Percentiles rank a stretch among this genome's conserved stretches.
Evolutionary conservation across 2,888 invertebrate genomes (phyloP).

Genomic region (Hipparchia sbordonii): DNA sequence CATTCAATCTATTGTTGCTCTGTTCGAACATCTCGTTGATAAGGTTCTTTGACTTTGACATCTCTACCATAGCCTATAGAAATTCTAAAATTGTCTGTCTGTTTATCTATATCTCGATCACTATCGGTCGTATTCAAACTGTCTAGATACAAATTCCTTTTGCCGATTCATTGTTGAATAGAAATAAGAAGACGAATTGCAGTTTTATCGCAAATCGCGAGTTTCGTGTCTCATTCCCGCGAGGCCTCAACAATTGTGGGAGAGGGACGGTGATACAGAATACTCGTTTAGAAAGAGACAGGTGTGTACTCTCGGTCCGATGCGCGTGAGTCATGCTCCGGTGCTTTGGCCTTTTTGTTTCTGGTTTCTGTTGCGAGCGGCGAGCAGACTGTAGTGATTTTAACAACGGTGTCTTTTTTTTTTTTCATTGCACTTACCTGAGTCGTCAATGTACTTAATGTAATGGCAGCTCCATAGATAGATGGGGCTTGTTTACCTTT

Average conservation of each 20-base stretch:
- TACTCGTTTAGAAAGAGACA: constrained; percentile 64
- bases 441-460: not conserved
- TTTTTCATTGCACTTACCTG: constrained; percentile 8
- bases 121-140: not conserved
- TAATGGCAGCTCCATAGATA: not conserved
- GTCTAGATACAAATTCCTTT: not conserved
- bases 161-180: not conserved
- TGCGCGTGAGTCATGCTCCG: constrained; percentile 71
- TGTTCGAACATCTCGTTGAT: too few relatives aligned
- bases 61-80: not conserved
- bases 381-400: constrained; percentile 27
- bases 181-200: constrained; percentile 28
- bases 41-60: too few relatives aligned
- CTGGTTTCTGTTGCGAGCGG: constrained; percentile 31
- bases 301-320: constrained; percentile 54
- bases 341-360: constrained; percentile 55
- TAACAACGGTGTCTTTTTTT: constrained; percentile 10
- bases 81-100: not conserved
- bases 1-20: too few relatives aligned
- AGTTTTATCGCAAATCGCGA: constrained; percentile 39
- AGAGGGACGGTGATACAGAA: constrained; percentile 48
- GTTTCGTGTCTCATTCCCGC: constrained; percentile 38
- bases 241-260: constrained; percentile 39
- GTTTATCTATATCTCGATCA: not conserved
- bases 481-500: not conserved